phyloP scores from a whole-genome alignment of 2,888 invertebrate genomes.

The Campoplex nolae region DNA sequence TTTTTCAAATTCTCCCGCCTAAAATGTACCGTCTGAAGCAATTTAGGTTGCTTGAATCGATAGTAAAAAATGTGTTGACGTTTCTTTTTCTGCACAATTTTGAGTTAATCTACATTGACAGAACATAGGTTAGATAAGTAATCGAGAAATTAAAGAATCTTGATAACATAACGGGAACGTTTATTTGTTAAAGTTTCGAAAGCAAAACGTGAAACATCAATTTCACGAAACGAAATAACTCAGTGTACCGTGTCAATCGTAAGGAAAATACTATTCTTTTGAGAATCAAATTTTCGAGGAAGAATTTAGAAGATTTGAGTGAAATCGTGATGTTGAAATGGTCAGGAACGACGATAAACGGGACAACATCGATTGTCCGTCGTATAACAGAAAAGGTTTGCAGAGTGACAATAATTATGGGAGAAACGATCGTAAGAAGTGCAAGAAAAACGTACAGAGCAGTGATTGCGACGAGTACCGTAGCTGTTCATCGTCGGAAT shows the following conservation, averaged over 20 bases:
- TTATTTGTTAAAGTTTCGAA: not conserved
- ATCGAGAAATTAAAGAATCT: not conserved
- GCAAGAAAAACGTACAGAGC: not conserved
- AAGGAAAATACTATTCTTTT: not conserved
- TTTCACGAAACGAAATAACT: not conserved
- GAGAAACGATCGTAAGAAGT: conserved; percentile 10
- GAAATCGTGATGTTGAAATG: conserved; percentile 58
- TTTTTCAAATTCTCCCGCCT: not conserved
- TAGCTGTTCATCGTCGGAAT: conserved; percentile 47
- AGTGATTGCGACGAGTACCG: conserved; percentile 48
- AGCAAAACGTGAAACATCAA: not conserved
- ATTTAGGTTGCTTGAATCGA: not conserved
- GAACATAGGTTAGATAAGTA: conserved; percentile 35
- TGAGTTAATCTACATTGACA: not conserved
- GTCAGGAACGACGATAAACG: conserved; percentile 13
- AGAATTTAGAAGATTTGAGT: conserved; percentile 1
- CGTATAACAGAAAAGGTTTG: conserved; percentile 21
- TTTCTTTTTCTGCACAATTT: not conserved
- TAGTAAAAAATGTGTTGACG: not conserved
- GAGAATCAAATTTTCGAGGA: not conserved
- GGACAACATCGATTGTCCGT: conserved; percentile 27
- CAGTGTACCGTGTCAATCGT: not conserved
- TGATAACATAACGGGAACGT: not conserved
- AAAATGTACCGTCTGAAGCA: conserved; percentile 36
- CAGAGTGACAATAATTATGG: conserved; percentile 12